A percentile compares a stretch with the other conserved stretches of the same genome.
Conservation (phyloP, 1,140 invertebrate genomes). For the Polyergus mexicanus region DNA sequence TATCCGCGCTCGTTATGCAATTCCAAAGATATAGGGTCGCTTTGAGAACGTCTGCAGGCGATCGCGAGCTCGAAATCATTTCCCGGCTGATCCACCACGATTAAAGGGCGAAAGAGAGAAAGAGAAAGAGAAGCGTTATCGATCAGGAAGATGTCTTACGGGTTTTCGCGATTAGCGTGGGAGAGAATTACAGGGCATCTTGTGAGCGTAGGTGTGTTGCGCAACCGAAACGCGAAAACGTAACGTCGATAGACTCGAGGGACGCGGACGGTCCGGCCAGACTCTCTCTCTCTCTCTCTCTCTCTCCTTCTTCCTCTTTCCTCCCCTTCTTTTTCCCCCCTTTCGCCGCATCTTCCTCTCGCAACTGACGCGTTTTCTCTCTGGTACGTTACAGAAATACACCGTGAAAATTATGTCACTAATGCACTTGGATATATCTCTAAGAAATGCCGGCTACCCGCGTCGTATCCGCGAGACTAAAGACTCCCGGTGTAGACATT, state of each 20-base stretch:
- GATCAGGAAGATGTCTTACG: conserved; percentile 41
- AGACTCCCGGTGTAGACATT: conserved; percentile 14
- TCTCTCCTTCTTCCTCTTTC: background rate
- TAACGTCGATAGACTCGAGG: conserved; percentile 69
- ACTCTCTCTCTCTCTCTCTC: no score
- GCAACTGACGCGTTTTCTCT: conserved; percentile 57
- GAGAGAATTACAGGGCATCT: conserved; percentile 60
- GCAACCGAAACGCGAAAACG: conserved; percentile 79
- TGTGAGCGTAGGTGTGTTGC: conserved; percentile 77
- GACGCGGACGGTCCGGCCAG: conserved; percentile 68
- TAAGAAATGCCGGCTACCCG: conserved; percentile 65
- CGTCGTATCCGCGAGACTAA: conserved; percentile 21
- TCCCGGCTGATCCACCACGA: conserved; percentile 64
- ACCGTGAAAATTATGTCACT: conserved; percentile 78
- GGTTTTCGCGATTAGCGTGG: conserved; percentile 43
- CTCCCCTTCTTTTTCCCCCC: conserved; percentile 38
- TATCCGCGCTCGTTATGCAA: conserved; percentile 70
- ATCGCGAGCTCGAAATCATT: conserved; percentile 66
- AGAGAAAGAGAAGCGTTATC: background rate
- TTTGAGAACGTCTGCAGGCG: conserved; percentile 75
- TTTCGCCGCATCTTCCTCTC: conserved; percentile 17
- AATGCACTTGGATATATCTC: conserved; percentile 74
- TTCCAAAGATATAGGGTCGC: conserved; percentile 76
- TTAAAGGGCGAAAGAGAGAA: background rate
- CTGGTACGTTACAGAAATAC: conserved; percentile 77